These are phyloP conservation scores for Eledone cirrhosa DNA, from an alignment of 2,888 invertebrate genomes.

Conservation along the genomic window DNA sequence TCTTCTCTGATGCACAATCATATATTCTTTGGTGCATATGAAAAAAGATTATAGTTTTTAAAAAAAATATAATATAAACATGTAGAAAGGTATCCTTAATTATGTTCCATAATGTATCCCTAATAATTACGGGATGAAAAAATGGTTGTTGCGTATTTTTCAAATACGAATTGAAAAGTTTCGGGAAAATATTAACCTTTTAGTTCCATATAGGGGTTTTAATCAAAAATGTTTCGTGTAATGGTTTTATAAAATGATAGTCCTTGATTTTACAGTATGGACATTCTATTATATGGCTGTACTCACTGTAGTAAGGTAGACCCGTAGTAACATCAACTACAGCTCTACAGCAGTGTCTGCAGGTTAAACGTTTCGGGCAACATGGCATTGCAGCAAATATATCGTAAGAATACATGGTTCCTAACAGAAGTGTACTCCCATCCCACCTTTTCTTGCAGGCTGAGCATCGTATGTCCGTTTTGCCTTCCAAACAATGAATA, in stretches of 20 bases:
- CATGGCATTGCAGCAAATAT: slow-evolving; percentile 97
- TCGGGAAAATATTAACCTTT: slow-evolving; percentile 16
- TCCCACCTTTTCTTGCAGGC: slow-evolving; percentile 68
- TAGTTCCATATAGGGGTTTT: slow-evolving; percentile 51
- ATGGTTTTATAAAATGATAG: slow-evolving; percentile 93
- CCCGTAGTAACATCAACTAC: slow-evolving; percentile 83
- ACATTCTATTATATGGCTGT: slow-evolving; percentile 84
- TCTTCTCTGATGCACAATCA: too few relatives aligned
- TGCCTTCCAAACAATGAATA: slow-evolving; percentile 86
- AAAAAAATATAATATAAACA: too few relatives aligned
- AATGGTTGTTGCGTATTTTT: too few relatives aligned
- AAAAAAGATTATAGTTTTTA: too few relatives aligned
- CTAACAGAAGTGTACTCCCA: slow-evolving; percentile 90
- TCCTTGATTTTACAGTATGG: slow-evolving; percentile 90
- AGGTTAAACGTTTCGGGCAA: slow-evolving; percentile 91
- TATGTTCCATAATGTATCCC: too few relatives aligned
- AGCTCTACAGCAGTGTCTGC: slow-evolving; percentile 90
- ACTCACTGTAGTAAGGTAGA: slow-evolving; percentile 93
- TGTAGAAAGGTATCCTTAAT: too few relatives aligned
- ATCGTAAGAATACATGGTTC: slow-evolving; percentile 98
- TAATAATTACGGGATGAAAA: too few relatives aligned
- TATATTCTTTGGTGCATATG: too few relatives aligned
- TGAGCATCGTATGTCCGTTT: slow-evolving; percentile 67
- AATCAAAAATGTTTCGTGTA: slow-evolving; percentile 67
- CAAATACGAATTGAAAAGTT: background rate